phyloP scores from a whole-genome alignment of 2,888 invertebrate species.

The Acleris laterana region DNA sequence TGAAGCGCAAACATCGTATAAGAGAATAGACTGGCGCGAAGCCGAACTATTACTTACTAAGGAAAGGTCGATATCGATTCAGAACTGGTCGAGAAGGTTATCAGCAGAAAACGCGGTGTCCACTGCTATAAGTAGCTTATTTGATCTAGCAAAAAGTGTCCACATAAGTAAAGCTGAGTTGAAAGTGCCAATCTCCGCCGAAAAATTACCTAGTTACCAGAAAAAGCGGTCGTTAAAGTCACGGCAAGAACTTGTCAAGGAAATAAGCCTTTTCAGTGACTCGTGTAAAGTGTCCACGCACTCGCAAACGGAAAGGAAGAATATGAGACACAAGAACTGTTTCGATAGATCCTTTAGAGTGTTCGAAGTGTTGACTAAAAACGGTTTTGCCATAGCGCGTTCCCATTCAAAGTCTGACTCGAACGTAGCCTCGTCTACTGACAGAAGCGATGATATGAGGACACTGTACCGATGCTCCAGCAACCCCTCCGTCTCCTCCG shows the following conservation, averaged over 20 bases:
- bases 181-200: conserved; percentile 21
- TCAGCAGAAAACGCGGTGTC: conserved; percentile 53
- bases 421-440: conserved; percentile 36
- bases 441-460: conserved; percentile 60
- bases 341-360: conserved; percentile 52
- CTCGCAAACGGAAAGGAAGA: conserved; percentile 55
- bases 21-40: not conserved
- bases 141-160: conserved; percentile 36
- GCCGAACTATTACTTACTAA: not conserved
- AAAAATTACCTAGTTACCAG: conserved; percentile 23
- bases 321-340: conserved; percentile 39
- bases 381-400: conserved; percentile 44
- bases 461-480: conserved; percentile 68
- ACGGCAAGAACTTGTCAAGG: conserved; percentile 50
- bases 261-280: conserved; percentile 49
- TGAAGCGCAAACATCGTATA: conserved; percentile 12
- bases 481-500: conserved; percentile 59
- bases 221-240: conserved; percentile 39
- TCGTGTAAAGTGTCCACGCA: conserved; percentile 53
- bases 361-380: conserved; percentile 53
- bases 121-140: conserved; percentile 49
- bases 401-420: conserved; percentile 53
- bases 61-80: conserved; percentile 49
- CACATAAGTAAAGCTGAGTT: conserved; percentile 1
- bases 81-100: conserved; percentile 47